Evolutionary conservation across 2,888 invertebrate genomes (phyloP).

Genomic region (Drosophila cracens): DNA sequence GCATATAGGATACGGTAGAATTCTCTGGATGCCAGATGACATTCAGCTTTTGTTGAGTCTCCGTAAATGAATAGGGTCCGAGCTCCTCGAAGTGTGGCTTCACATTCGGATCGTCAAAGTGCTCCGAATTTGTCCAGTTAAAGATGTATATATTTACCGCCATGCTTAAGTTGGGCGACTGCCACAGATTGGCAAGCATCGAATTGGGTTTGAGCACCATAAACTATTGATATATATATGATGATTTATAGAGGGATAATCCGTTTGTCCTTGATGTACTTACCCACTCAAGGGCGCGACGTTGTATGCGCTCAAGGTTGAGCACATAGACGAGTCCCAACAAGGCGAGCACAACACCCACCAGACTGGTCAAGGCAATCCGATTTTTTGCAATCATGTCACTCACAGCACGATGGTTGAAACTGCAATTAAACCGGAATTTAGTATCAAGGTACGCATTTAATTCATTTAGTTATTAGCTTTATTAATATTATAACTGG

Average conservation of each 20-base stretch:
- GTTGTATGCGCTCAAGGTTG: constrained; percentile 59
- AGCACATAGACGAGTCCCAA: constrained; percentile 46
- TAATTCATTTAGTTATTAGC: background rate
- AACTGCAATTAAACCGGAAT: constrained; percentile 23
- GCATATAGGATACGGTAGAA: constrained; percentile 90
- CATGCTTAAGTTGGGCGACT: constrained; percentile 87
- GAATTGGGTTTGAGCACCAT: constrained; percentile 87
- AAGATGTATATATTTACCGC: constrained; percentile 89
- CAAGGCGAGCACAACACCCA: constrained; percentile 51
- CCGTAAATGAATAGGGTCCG: constrained; percentile 88
- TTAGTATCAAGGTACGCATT: background rate
- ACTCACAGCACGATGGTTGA: constrained; percentile 3
- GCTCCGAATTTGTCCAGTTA: constrained; percentile 92
- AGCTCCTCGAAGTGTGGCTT: constrained; percentile 86
- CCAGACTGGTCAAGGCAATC: constrained; percentile 54
- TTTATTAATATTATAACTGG: constrained; percentile 7
- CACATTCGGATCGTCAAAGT: constrained; percentile 85
- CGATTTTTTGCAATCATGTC: constrained; percentile 67
- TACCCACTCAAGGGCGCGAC: constrained; percentile 53
- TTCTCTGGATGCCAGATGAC: constrained; percentile 90
- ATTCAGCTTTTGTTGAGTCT: constrained; percentile 89
- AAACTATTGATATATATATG: constrained; percentile 85
- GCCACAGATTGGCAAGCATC: constrained; percentile 86
- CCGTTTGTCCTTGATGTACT: constrained; percentile 2
- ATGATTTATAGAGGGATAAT: background rate